Base-by-base conservation (phyloP, 92 coral and sea anemone genomes). In the Palythoa caribaeorum region DNA sequence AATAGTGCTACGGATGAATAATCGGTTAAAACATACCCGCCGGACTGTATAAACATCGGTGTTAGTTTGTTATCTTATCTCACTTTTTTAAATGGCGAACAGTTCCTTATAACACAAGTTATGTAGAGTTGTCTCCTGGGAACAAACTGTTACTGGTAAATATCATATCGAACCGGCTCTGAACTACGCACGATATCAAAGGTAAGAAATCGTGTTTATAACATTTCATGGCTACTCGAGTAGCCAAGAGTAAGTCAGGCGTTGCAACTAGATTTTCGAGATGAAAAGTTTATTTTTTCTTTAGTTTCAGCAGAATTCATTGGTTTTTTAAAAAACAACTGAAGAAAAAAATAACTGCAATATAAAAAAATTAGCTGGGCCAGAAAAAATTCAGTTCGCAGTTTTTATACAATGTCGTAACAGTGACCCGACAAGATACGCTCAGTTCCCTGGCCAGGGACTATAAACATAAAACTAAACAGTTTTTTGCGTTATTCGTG, bases 1-100 rank as follows among this genome's bases (percentile, higher is more conserved):
- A 47, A 14, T 57, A 62, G 60, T 65, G 15, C 17, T 62, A 80
- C 44, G 85, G 85, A 62, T 80, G 73, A 80, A 72, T 44, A 39
- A 48, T 6, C 20, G 4, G 74, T 80, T 50, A 63, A 21, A 74
- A 66, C 73, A 80, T 65, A 80, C 85, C 85, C 85, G 85, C 50
- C 38, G 74, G 19, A 11, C 59, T 48, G 55, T 40, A 38, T 63
- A 38, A 80, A 65, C 73, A 65, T 38, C 36, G 3, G 55, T 80
- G 59, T 80, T 60, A 11, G n/a, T 36, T 54, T 80, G 59, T 44
- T 62, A 66, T 6, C 57, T 65, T 20, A 28, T 62, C 44, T 63
- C 48, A 28, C 39, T 40, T 40, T 63, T 40, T 40, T 63, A 59
- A 59, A 59, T n/a, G 65, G 14, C n/a, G 19, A 59, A 59, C 19